These are phyloP conservation scores for Drosophila bocqueti DNA, from an alignment of 1,140 invertebrate genomes.

Conservation along the genomic window DNA sequence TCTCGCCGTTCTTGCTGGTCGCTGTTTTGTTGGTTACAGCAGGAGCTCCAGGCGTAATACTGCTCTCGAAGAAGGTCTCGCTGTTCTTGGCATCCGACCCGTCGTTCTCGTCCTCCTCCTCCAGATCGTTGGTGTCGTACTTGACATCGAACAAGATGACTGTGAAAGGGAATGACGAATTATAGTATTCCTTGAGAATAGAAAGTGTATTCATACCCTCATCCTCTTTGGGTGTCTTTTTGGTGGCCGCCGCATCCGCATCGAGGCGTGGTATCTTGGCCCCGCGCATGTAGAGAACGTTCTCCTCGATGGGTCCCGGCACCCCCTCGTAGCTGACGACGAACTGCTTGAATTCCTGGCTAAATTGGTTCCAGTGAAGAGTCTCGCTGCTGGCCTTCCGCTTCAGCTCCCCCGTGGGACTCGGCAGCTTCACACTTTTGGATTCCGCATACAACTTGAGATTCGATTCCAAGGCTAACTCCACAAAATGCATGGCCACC, in stretches of 20 bases:
- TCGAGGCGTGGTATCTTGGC: constrained; percentile 67
- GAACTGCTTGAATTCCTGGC: constrained; percentile 73
- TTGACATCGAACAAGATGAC: constrained; percentile 75
- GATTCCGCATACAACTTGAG: constrained; percentile 60
- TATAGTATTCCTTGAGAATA: background rate
- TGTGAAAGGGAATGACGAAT: background rate
- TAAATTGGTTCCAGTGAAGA: constrained; percentile 72
- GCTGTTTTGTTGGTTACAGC: background rate
- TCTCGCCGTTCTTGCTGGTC: constrained; percentile 40
- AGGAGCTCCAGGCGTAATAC: constrained; percentile 55
- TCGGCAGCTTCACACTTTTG: constrained; percentile 43
- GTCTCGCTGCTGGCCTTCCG: constrained; percentile 66
- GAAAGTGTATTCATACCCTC: constrained; percentile 31
- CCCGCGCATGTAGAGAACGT: constrained; percentile 72
- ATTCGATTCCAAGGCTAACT: constrained; percentile 66
- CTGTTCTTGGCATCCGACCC: constrained; percentile 74
- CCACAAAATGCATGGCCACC: constrained; percentile 75
- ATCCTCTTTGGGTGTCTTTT: constrained; percentile 62
- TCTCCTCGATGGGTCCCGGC: constrained; percentile 67
- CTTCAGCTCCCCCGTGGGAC: constrained; percentile 60
- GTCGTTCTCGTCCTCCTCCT: constrained; percentile 73
- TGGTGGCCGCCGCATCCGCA: constrained; percentile 25
- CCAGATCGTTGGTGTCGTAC: constrained; percentile 71
- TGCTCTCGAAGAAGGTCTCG: constrained; percentile 76
- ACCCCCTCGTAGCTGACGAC: constrained; percentile 64